Evolutionary conservation across 2,113 vertebrate species (phyloP).

Genomic region (Brachypodius melanocephalos): DNA sequence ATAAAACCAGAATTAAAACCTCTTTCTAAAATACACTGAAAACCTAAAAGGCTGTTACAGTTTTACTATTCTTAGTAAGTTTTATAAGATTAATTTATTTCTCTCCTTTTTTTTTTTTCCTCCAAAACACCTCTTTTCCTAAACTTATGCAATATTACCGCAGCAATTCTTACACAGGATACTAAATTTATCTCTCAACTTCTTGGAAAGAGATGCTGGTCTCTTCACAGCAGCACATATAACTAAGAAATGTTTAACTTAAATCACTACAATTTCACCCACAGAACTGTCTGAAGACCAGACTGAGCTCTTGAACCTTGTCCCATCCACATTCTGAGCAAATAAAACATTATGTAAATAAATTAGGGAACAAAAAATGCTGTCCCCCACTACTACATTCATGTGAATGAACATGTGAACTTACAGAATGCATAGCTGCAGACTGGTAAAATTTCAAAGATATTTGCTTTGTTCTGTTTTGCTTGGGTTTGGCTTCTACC

Average conservation of each 20-base stretch:
- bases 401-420: background rate
- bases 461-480: background rate
- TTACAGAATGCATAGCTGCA: fast-evolving
- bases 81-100: background rate
- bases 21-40: background rate
- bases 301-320: background rate
- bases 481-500: background rate
- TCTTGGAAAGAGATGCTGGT: background rate
- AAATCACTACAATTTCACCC: background rate
- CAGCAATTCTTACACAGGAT: background rate
- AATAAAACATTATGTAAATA: background rate
- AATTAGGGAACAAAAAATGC: background rate
- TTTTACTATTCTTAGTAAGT: background rate
- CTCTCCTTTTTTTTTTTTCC: background rate
- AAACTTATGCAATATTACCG: background rate
- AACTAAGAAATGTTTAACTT: background rate
- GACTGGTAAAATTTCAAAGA: background rate
- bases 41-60: background rate
- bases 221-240: background rate
- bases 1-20: background rate
- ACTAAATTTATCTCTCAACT: background rate
- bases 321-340: background rate
- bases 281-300: background rate
- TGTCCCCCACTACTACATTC: background rate
- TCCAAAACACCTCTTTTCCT: background rate